These are phyloP conservation scores for Andinoacara biseriatus DNA, from an alignment of 2,113 vertebrate species.

Conservation along the genomic window DNA sequence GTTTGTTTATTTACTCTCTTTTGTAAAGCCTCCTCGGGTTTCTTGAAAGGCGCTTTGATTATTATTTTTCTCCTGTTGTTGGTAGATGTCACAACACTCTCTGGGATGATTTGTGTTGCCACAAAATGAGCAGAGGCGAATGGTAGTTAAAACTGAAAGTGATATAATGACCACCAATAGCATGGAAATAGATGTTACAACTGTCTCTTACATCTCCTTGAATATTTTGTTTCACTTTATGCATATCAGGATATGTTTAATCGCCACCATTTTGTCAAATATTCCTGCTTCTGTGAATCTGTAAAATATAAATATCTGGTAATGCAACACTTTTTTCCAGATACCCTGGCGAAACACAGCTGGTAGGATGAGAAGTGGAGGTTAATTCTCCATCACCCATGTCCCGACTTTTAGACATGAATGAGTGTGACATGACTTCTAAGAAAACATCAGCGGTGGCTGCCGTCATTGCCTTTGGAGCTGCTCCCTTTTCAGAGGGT, in stretches of 20 bases:
- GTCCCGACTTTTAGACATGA: neutral
- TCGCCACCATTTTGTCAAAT: neutral
- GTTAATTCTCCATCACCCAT: slow-evolving; percentile 17
- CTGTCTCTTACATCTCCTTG: neutral
- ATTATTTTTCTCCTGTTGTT: neutral
- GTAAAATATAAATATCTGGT: slow-evolving; percentile 35
- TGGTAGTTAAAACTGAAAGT: neutral
- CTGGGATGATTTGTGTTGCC: neutral
- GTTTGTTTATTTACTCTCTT: too few relatives aligned
- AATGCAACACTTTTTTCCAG: slow-evolving; percentile 12
- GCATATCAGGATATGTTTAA: neutral
- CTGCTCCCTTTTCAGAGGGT: slow-evolving; percentile 5
- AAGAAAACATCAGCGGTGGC: slow-evolving; percentile 6
- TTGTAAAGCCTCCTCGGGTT: too few relatives aligned
- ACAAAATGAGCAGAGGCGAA: neutral
- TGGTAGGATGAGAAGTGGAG: slow-evolving; percentile 19
- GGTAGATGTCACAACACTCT: neutral
- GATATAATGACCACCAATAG: neutral
- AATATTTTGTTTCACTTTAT: neutral
- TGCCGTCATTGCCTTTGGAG: slow-evolving; percentile 1
- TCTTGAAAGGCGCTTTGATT: too few relatives aligned
- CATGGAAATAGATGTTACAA: neutral
- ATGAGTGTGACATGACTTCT: slow-evolving; percentile 19
- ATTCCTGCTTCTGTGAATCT: slow-evolving; percentile 10
- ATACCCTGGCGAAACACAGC: slow-evolving; percentile 9